Base-by-base conservation (phyloP, 2,113 vertebrate species). In the Psittacus erithacus region DNA sequence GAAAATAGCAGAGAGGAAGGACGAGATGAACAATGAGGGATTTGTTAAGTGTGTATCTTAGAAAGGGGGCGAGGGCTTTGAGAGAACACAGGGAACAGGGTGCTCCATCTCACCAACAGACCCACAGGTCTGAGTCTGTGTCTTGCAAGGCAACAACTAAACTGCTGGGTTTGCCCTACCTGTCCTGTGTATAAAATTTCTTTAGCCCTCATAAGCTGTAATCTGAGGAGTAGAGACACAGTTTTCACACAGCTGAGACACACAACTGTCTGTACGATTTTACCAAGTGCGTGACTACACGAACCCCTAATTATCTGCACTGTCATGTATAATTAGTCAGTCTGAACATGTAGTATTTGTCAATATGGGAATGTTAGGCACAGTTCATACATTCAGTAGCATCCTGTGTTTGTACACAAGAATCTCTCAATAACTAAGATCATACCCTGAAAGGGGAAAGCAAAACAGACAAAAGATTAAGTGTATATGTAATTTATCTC, bases 241-340 rank as follows among this genome's bases (percentile, higher is more conserved):
- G 10, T 75, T 69, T 90, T 76, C 76, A 88, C 67, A 29, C 62
- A 88, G 77, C 49, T 39, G 43, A 96, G 85, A 62, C 70, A 59
- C 49, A 63, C 57, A 93, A 92, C 47, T 41, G 47, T 38, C 60
- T 92, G 65, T 27, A 41, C 38, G 27, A n/a, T 77, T 91, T 52
- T 59, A 86, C 65, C 46, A 53, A 53, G 79, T 39, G 41, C 3
- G 0, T 86, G 82, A 46, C 39, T 65, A 63, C 75, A 55, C 0
- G 5, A 95, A 86, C 53, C 79, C 67, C 77, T 92, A 91, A 93
- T 94, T 90, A 93, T 84, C 83, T 89, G 77, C 83, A 71, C 57
- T 86, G 62, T 84, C 88, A 64, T 38, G 69, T 89, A 22, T 76
- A 90, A 93, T 96, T 95, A 96, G 80, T 88, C 69, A 75, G 70